Base-by-base conservation (phyloP, 2,113 vertebrate genomes). In the Bostrychus sinensis region DNA sequence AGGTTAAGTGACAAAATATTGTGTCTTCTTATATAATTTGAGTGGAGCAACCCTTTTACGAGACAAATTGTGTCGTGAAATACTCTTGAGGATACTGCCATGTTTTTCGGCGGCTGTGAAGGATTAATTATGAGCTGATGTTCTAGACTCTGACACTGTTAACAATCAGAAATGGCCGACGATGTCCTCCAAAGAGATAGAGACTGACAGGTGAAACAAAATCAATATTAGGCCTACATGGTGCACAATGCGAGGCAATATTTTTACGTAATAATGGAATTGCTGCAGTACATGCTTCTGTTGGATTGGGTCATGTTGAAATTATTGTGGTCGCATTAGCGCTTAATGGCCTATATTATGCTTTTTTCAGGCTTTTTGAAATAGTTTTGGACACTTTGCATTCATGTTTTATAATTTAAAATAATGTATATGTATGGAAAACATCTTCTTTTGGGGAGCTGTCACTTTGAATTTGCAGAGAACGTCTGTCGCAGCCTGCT, bases 131-230 rank as follows among this genome's bases (percentile, higher is more conserved):
- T 51, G 60, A 63, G 57, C 36, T 34, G 36, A 63, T 59, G 66
- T 56, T 64, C 42, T 53, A 5, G 41, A 57, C 22, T 38, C 5
- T 71, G 76, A 72, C 75, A 71, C 20, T 48, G 56, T 59, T 66
- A 76, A 62, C 65, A 64, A 71, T 76, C 68, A 77, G 54, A 79
- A 75, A 77, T 48, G 61, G 62, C 42, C 59, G 67, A 56, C 13
- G 23, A 48, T 61, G 59, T 43, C 67, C 53, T 51, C 26, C 38
- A 53, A 32, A 22, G 55, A 69, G 63, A 75, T 22, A 30, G 19
- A 19, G 76, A 70, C 48, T 67, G 73, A 77, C 67, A 66, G 57
- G 39, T 42, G 58, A 39, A 48, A 46, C 37, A 45, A 46, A 79
- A 66, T 67, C 77, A 66, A 76, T 70, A 67, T 20, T n/a, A n/a